Evolutionary conservation across 2,113 vertebrate species (phyloP).

Genomic region (Albula glossodonta): DNA sequence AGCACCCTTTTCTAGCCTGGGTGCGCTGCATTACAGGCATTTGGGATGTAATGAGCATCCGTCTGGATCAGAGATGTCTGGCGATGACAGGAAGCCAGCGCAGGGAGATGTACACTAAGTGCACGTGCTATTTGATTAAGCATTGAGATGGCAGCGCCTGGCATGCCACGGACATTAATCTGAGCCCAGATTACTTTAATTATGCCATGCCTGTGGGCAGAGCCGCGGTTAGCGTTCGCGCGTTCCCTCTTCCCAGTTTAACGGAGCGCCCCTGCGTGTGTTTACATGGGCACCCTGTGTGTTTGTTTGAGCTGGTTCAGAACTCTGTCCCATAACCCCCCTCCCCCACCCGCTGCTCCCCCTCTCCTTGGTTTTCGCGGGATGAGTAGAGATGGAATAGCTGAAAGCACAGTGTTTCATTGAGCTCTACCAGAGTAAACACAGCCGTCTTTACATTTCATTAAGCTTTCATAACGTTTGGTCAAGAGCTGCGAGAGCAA

Average conservation of each 20-base stretch:
- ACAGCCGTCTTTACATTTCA: slow-evolving; percentile 51
- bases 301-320: slow-evolving; percentile 46
- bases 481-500: slow-evolving; percentile 20
- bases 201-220: not conserved
- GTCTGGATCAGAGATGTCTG: too few species aligned
- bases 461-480: slow-evolving; percentile 52
- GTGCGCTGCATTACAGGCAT: too few species aligned
- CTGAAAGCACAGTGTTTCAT: slow-evolving; percentile 37
- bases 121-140: not conserved
- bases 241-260: not conserved
- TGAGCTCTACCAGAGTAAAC: slow-evolving; percentile 46
- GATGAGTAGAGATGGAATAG: slow-evolving; percentile 11
- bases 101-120: not conserved
- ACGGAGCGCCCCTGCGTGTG: slow-evolving; percentile 36
- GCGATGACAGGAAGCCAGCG: not conserved
- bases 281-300: slow-evolving; percentile 21
- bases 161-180: slow-evolving; percentile 22
- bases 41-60: too few species aligned
- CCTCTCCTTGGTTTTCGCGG: too few species aligned
- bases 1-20: too few species aligned
- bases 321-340: slow-evolving; percentile 42
- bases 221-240: not conserved
- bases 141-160: slow-evolving; percentile 11
- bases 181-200: slow-evolving; percentile 24
- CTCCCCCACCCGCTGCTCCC: slow-evolving; percentile 24